Conservation (phyloP, 2,888 invertebrate genomes). For the Aphelenchoides bicaudatus region DNA sequence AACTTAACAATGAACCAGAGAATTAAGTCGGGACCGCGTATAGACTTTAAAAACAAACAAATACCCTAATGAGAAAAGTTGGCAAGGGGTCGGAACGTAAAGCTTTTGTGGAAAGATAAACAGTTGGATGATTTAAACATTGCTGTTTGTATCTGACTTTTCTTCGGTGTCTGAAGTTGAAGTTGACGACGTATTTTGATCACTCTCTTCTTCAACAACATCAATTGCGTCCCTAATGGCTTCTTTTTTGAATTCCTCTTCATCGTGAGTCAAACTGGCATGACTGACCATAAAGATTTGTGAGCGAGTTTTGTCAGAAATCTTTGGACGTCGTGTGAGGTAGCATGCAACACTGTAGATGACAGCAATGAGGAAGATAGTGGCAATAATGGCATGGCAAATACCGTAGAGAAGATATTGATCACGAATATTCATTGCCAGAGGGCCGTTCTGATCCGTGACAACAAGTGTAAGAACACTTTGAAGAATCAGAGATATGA, state of each 20-base stretch:
- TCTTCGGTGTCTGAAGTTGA: conserved; percentile 1
- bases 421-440: background rate
- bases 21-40: too few species aligned
- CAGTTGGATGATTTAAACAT: too few species aligned
- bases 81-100: too few species aligned
- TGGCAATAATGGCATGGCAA: conserved; percentile 31
- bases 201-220: background rate
- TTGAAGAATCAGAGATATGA: conserved; percentile 36
- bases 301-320: background rate
- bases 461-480: conserved; percentile 30
- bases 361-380: conserved; percentile 36
- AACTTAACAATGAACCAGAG: too few species aligned
- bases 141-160: conserved; percentile 3
- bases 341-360: conserved; percentile 23
- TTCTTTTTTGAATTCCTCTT: conserved; percentile 1
- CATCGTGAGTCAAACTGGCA: background rate
- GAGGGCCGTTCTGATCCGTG: conserved; percentile 29
- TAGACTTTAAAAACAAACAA: too few species aligned
- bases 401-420: conserved; percentile 22
- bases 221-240: background rate
- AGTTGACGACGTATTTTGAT: background rate
- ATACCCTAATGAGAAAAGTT: too few species aligned
- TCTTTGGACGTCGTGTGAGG: conserved; percentile 21
- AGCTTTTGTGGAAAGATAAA: too few species aligned
- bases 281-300: background rate